phyloP scores from a whole-genome alignment of 2,797 vertebrate species.

The Gadopsis marmoratus region DNA sequence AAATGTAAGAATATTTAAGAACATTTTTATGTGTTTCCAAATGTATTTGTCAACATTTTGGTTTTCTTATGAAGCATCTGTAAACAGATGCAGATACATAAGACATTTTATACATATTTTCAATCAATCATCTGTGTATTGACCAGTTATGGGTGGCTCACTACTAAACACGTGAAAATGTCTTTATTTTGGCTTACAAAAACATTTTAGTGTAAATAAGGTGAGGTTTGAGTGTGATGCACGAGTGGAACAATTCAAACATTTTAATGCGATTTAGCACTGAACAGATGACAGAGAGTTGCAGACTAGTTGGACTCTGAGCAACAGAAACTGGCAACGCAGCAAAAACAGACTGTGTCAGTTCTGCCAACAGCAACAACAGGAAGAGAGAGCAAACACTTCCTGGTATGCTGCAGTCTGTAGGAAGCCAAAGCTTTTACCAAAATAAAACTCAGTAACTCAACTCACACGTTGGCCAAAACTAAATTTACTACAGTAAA shows the following conservation, averaged over 20 bases:
- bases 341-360: constrained; percentile 9
- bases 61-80: too few species aligned
- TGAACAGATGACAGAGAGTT: neutral
- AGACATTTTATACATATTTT: neutral
- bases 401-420: neutral
- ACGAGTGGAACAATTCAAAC: neutral
- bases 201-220: neutral
- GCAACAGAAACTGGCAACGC: neutral
- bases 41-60: too few species aligned
- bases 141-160: too few species aligned
- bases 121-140: too few species aligned
- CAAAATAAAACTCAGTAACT: constrained; percentile 21
- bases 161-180: too few species aligned
- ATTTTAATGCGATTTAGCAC: neutral
- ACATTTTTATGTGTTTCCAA: neutral
- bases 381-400: constrained; percentile 5
- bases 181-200: too few species aligned
- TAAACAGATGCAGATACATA: neutral
- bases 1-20: neutral
- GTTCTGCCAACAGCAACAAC: constrained; percentile 13
- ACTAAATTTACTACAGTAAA: too few species aligned
- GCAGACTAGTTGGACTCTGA: neutral
- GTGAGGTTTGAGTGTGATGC: neutral
- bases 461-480: neutral
- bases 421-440: neutral